Evolutionary conservation across 1,140 invertebrate genomes (phyloP), one percentile per base, ranked within the genome.

Genomic region (Temnothorax longispinosus): DNA sequence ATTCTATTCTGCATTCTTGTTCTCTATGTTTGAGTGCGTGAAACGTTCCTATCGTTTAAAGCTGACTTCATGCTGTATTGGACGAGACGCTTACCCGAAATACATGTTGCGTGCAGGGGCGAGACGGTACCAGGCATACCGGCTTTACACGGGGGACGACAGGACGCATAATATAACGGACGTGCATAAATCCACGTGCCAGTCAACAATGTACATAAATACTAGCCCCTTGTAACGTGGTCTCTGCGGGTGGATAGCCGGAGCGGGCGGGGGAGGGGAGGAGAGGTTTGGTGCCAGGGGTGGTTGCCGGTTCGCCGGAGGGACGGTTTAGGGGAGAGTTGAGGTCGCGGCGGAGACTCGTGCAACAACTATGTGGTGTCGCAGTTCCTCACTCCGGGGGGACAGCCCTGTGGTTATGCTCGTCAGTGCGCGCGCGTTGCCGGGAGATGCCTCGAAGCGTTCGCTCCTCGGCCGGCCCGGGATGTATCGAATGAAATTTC

Each of bases 131-230:
- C 94, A 93, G 93, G 93, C 92, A 94, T 93, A 87, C 91, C 92
- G 91, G 91, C 89, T 93, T 92, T 93, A 93, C 92, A 93, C 92
- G 92, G 87, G 89, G 92, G 90, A 94, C 93, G 92, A 94, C 94
- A 94, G 89, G 92, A 94, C 94, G 94, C 94, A 95, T 95, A 95
- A 95, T 94, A 94, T 93, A 95, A 95, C 94, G 93, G 94, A 95
- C 94, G 94, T 93, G 93, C 94, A 95, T 95, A 95, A 95, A 95
- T 95, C 92, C 92, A 94, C 82, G 91, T 95, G 94, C 92, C 94
- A 95, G 94, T 95, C 95, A 95, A 95, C 94, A 95, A 95, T 95
- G 94, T 94, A 93, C 94, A 95, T 95, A 95, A 95, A 95, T 95
- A 95, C 94, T 94, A 89, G 90, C 89, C 94, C 92, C 93, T 95